A percentile compares a stretch with the other conserved stretches of the same genome.
These are phyloP conservation scores for Pardalotus punctatus DNA, from an alignment of 2,113 vertebrate genomes.

Conservation along the genomic window DNA sequence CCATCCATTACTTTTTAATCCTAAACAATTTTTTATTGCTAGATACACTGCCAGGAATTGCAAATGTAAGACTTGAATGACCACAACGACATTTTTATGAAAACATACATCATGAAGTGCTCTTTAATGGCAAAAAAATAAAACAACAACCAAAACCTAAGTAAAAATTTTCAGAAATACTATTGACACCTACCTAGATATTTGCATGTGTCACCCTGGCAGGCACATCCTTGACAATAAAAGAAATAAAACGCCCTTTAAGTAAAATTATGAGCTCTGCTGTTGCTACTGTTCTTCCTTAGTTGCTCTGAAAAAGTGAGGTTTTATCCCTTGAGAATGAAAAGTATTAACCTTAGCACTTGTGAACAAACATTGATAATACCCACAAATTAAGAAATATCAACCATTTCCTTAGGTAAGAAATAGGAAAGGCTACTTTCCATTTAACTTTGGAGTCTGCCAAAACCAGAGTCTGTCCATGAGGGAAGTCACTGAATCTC, in stretches of 20 bases:
- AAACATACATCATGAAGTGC: neutral
- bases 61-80: neutral
- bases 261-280: neutral
- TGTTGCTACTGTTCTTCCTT: neutral
- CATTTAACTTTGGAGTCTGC: neutral
- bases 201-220: neutral
- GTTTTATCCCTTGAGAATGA: neutral
- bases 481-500: neutral
- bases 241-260: neutral
- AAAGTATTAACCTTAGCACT: neutral
- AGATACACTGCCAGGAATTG: neutral
- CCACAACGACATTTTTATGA: neutral
- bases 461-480: neutral
- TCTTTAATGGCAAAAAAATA: neutral
- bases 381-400: neutral
- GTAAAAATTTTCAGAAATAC: neutral
- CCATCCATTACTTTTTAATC: constrained; percentile 10
- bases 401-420: neutral
- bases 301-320: neutral
- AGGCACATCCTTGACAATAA: neutral
- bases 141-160: neutral
- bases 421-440: neutral
- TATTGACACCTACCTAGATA: neutral
- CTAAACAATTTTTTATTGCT: constrained; percentile 19
- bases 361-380: neutral